Base-by-base conservation (phyloP, 2,888 invertebrate genomes). In the Drosophila melanosoma region DNA sequence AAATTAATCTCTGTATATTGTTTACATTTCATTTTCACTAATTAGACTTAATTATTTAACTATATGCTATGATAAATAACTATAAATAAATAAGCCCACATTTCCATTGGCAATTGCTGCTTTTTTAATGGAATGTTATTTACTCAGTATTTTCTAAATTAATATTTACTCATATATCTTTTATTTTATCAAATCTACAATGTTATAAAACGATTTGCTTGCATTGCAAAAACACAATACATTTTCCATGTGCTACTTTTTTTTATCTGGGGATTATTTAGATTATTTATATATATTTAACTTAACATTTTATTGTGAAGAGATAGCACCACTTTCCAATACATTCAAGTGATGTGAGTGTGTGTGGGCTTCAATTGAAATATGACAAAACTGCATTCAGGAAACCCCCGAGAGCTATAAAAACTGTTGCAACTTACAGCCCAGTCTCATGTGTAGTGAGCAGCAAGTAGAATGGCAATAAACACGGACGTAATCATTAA, bases 401-500 rank as follows among this genome's bases (percentile, higher is more conserved):
- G 78, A 72, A 77, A 67, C 78, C 68, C 89, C 71, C 56, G 73
- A 51, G 82, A 65, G 62, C 68, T 49, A 77, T 78, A 81, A 81
- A 78, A 72, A 64, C 58, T 77, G 64, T 61, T 68, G 62, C 77
- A 62, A 62, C 52, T 77, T 61, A 62, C 61, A 56, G 56, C 52
- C 64, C 42, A 63, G 38, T 29, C 38, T 38, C 26, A 56, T 36
- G 69, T 48, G 66, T 26, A 42, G 60, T 36, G 26, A 26, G 54
- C 11, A 23, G 26, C 33, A 40, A 58, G 71, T 69, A 66, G 70
- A 84, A 65, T 42, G 75, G 90, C 85, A 86, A 88, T 85, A 90
- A 90, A 88, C 83, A 88, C 83, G 42, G 69, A 59, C 72, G 89
- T 80, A 85, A 88, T 88, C 89, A 85, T 90, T 90, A 90, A 85